These are phyloP conservation scores for Eupithecia inturbata DNA, from an alignment of 2,888 invertebrate genomes.

Conservation along the genomic window DNA sequence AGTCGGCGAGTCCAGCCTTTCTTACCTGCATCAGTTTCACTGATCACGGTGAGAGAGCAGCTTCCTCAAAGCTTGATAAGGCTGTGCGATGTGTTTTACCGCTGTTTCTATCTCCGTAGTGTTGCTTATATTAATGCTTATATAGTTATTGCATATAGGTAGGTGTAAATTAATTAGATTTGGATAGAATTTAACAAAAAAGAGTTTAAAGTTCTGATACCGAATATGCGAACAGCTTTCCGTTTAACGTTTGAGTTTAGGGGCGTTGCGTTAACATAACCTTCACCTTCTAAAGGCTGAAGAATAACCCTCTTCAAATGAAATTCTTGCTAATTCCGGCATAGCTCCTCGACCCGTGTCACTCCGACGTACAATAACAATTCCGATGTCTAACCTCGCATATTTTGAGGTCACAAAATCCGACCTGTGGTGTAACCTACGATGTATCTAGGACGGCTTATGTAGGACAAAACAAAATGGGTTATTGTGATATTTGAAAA, in stretches of 20 bases:
- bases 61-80: too few relatives aligned
- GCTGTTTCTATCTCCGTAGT: too few relatives aligned
- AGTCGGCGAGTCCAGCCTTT: too few relatives aligned
- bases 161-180: too few relatives aligned
- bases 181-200: neutral
- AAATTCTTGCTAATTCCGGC: constrained; percentile 45
- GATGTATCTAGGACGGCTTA: neutral
- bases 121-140: too few relatives aligned
- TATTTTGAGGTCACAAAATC: constrained; percentile 5
- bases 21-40: too few relatives aligned
- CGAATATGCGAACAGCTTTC: neutral
- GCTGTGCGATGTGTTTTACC: too few relatives aligned
- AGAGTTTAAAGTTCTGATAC: neutral
- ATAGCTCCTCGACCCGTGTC: constrained; percentile 47
- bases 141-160: too few relatives aligned
- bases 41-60: too few relatives aligned
- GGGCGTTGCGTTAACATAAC: neutral
- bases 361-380: constrained; percentile 47
- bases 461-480: neutral
- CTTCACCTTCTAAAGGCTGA: constrained; percentile 10
- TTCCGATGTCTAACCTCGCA: constrained; percentile 33
- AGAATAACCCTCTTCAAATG: constrained; percentile 45
- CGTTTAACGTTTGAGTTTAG: neutral
- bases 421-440: neutral
- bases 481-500: neutral